Conservation (phyloP, 2,113 vertebrate genomes). For the Equus przewalskii region DNA sequence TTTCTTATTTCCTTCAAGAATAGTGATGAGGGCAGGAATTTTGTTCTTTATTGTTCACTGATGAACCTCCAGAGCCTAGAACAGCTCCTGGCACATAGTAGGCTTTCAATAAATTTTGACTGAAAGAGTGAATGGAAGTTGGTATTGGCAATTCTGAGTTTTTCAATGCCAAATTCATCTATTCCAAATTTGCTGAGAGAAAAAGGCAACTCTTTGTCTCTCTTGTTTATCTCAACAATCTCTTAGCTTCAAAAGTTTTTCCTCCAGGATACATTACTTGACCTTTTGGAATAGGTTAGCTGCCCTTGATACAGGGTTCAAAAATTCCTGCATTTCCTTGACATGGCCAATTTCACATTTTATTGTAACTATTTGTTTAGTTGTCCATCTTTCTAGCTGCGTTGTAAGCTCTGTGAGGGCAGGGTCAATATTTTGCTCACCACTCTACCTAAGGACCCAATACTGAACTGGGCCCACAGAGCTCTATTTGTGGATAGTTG, state of each 20-base stretch:
- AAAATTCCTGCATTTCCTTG: neutral
- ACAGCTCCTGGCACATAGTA: neutral
- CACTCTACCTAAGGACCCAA: neutral
- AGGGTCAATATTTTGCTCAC: neutral
- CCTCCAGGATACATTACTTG: neutral
- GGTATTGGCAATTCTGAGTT: neutral
- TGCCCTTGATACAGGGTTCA: neutral
- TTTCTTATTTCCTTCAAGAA: neutral
- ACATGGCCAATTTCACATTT: neutral
- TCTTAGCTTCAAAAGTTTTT: conserved; percentile 15
- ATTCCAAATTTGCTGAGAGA: neutral
- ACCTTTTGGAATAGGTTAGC: neutral
- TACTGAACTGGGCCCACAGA: neutral
- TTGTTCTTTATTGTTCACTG: neutral
- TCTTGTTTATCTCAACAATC: neutral
- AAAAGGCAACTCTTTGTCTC: neutral
- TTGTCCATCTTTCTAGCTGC: neutral
- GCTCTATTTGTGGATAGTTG: neutral
- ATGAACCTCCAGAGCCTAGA: neutral
- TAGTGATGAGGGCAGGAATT: neutral
- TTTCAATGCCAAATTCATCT: neutral
- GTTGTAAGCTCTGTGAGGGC: neutral
- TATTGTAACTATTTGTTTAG: neutral
- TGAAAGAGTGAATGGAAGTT: neutral
- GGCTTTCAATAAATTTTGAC: neutral